phyloP scores from a whole-genome alignment of 2,888 invertebrate genomes.

The Tetragonisca angustula region DNA sequence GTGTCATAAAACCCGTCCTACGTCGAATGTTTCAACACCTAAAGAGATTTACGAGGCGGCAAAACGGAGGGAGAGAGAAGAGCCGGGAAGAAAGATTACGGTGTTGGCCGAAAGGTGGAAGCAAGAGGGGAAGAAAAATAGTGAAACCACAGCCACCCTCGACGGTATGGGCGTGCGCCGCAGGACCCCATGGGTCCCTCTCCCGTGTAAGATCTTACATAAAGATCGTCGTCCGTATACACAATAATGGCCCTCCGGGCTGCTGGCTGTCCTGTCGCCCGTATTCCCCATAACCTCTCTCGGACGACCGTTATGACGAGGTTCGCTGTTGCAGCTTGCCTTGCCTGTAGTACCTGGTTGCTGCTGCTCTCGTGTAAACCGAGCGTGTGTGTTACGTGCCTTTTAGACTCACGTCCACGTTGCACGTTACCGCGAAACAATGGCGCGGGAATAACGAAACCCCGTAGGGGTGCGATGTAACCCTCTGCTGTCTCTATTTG shows the following conservation, averaged over 20 bases:
- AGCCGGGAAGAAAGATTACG: constrained; percentile 46
- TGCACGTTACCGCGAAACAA: constrained; percentile 64
- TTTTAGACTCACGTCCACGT: constrained; percentile 62
- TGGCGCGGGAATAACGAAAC: constrained; percentile 60
- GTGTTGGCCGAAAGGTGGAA: constrained; percentile 45
- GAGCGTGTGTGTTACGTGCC: constrained; percentile 47
- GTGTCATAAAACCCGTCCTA: constrained; percentile 43
- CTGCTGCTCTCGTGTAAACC: constrained; percentile 44
- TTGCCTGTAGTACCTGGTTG: constrained; percentile 36
- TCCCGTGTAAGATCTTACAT: constrained; percentile 80
- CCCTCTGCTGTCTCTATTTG: constrained; percentile 68
- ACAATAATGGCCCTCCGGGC: constrained; percentile 75
- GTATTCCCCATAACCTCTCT: constrained; percentile 77
- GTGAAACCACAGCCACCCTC: constrained; percentile 81
- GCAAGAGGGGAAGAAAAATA: constrained; percentile 65
- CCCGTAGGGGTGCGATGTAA: constrained; percentile 72
- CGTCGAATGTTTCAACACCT: constrained; percentile 74
- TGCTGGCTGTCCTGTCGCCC: constrained; percentile 73
- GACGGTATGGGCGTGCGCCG: constrained; percentile 80
- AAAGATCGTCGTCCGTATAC: constrained; percentile 78
- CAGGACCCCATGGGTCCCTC: constrained; percentile 70
- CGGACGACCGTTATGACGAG: constrained; percentile 81
- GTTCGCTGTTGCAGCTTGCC: constrained; percentile 73
- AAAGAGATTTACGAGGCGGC: constrained; percentile 78
- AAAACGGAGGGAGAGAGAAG: constrained; percentile 41